These are phyloP conservation scores for Callipepla squamata DNA, from an alignment of 2,113 vertebrate genomes.

Conservation along the genomic window DNA sequence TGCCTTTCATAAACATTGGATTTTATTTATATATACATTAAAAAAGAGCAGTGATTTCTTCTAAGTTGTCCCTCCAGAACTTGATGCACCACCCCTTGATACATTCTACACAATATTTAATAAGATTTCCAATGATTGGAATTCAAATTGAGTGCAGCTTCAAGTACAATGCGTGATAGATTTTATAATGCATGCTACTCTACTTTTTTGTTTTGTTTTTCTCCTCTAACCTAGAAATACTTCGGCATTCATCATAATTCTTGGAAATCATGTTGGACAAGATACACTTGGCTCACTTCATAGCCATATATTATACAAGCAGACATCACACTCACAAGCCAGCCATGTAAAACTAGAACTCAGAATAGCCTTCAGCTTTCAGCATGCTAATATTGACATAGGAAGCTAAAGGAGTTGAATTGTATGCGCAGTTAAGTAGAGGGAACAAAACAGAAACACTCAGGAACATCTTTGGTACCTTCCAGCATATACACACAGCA, in stretches of 20 bases:
- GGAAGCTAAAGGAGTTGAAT: not conserved
- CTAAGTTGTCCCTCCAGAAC: not conserved
- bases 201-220: not conserved
- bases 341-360: not conserved
- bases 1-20: not conserved
- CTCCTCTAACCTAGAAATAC: not conserved
- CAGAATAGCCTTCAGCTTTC: conserved; percentile 11
- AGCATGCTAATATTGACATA: not conserved
- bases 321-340: not conserved
- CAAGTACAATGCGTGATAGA: not conserved
- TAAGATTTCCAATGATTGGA: not conserved
- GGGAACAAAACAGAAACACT: not conserved
- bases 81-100: not conserved
- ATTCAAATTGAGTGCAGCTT: not conserved
- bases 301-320: not conserved
- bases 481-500: not conserved
- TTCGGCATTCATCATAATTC: not conserved
- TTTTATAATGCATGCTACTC: not conserved
- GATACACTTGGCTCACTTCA: not conserved
- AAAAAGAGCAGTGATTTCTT: not conserved
- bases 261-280: not conserved
- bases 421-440: not conserved
- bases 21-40: not conserved
- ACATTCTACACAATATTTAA: not conserved
- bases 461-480: not conserved